Evolutionary conservation across 2,113 vertebrate genomes (phyloP), one percentile per base, ranked within the genome.

Genomic region (Cavia porcellus): DNA sequence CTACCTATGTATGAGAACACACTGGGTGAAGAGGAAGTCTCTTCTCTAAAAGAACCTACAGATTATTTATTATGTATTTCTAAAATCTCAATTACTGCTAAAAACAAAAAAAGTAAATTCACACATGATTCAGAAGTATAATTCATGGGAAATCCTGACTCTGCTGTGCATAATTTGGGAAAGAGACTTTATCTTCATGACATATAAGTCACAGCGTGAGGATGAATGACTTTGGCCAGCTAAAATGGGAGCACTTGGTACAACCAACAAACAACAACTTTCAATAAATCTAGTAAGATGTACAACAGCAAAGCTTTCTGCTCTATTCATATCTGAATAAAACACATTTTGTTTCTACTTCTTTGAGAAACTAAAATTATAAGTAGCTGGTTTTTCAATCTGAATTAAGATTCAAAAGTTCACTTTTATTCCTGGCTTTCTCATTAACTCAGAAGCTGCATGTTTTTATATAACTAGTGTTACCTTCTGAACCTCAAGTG

Each of bases 121-220:
- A 89, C 83, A 25, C 9, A 88, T 75, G 86, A 97, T 90, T 96
- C 91, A 90, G 88, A 95, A 85, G 20, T 50, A 88, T 77, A 70
- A 97, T 87, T 90, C 80, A 80, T 55, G 95, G 50, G 19, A 95
- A 86, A 83, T 75, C 70, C 17, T 85, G 86, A n/a, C 55, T 95
- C 82, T 96, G 38, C 11, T n/a, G 30, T 93, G 64, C 52, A 38
- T 93, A 77, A 95, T 82, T 80, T 88, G 52, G 0, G 57, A 28
- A 50, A 95, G 59, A 82, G 45, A 64, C 62, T 75, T 81, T 57
- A 68, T 68, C 77, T 92, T 74, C 6, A 45, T 83, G 80, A 86
- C 38, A 59, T 45, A 20, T 85, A 72, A 77, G 25, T 35, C 91
- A 38, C 64, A 92, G 55, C n/a, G 0, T 32, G 88, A 75, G 55